Base-by-base conservation (phyloP, 35 echinoderm and acorn worm species). In the Acanthaster planci region DNA sequence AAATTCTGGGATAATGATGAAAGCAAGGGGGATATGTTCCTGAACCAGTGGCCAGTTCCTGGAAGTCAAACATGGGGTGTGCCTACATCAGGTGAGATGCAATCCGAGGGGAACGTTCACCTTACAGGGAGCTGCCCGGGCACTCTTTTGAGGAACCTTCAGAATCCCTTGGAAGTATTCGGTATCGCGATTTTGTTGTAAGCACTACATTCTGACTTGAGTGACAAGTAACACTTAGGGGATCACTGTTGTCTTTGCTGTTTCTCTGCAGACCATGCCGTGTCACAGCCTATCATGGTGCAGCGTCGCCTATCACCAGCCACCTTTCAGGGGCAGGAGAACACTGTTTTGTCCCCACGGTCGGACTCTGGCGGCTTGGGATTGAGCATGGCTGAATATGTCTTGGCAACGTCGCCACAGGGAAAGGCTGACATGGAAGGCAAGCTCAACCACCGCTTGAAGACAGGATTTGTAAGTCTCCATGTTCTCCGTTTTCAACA, bases 241-340 rank as follows among this genome's bases (percentile, higher is more conserved):
- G 12, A 6, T 4, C 42, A 47, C 42, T 47, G 12, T 12, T 47
- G 42, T 4, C 4, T 47, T 4, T 47, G 42, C 42, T 81, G 7
- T 22, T 52, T 38, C 19, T 39, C 40, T 76, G 68, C 42, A 94
- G 95, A 98, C 15, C 95, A 98, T 60, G 90, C 95, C 30, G 92
- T 98, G n/a, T 98, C 95, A 22, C 95, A 93, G 80, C 95, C 95
- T 17, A 98, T 98, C 80, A 93, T 93, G 91, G 91, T 98, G 32
- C 95, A 98, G 85, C 88, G 93, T n/a, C 88, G 87, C 67, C 90
- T 89, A 37, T 97, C 90, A 15, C 94, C 88, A 21, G 54, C 56
- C 14, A 94, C 86, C 60, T 93, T 84, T 51, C 91, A 93, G 56
- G 95, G 95, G n/a, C 91, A 93, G 21, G 95, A 93, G 80, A 98